Conservation (phyloP, 2,888 invertebrate species). For the Hyalella azteca region DNA sequence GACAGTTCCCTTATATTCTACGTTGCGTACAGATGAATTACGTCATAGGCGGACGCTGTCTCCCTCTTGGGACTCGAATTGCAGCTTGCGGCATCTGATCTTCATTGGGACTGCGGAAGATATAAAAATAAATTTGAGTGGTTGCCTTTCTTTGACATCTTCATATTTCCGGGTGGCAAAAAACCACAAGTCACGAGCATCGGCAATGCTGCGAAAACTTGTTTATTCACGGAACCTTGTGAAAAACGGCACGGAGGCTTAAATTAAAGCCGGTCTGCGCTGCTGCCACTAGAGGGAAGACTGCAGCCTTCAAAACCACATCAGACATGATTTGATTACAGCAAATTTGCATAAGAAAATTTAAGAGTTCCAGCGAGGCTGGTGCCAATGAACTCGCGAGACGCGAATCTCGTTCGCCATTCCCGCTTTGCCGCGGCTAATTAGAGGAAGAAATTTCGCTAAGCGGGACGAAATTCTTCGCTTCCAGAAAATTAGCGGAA, state of each 20-base stretch:
- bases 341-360: constrained; percentile 22
- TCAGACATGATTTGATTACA: constrained; percentile 33
- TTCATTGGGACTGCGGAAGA: too few species aligned
- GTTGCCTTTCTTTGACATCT: too few species aligned
- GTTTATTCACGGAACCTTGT: not conserved
- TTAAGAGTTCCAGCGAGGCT: not conserved
- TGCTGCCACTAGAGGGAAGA: constrained; percentile 3
- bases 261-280: constrained; percentile 5
- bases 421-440: not conserved
- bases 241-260: not conserved
- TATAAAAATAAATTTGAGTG: too few species aligned
- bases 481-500: too few species aligned
- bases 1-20: too few species aligned
- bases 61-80: too few species aligned
- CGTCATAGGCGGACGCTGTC: too few species aligned
- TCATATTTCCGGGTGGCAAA: not conserved
- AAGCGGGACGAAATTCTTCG: too few species aligned
- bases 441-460: not conserved
- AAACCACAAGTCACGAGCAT: constrained; percentile 7
- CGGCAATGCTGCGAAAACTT: not conserved
- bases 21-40: too few species aligned
- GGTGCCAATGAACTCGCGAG: not conserved
- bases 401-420: not conserved
- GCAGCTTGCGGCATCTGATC: too few species aligned
- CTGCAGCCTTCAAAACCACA: constrained; percentile 28